Percentiles rank a stretch among this genome's conserved stretches.
Conservation (phyloP, 2,797 vertebrate species). For the Brachymystax lenok region DNA sequence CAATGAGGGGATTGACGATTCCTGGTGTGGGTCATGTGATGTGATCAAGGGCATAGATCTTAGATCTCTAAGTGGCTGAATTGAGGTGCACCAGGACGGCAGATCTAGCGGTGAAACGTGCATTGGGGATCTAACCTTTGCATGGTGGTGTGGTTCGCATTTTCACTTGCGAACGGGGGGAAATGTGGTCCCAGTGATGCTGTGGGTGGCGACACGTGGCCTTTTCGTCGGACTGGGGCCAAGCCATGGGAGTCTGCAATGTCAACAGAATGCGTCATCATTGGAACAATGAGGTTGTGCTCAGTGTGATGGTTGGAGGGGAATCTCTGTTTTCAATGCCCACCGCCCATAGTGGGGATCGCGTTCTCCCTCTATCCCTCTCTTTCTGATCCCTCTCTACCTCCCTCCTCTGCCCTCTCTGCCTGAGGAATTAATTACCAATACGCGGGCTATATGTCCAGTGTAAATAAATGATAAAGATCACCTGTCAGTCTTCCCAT, state of each 20-base stretch:
- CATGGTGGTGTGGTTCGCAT: conserved; percentile 43
- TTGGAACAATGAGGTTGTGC: conserved; percentile 47
- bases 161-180: conserved; percentile 43
- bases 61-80: conserved; percentile 62
- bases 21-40: conserved; percentile 46
- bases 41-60: conserved; percentile 60
- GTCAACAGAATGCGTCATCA: conserved; percentile 1
- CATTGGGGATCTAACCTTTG: conserved; percentile 41
- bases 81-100: conserved; percentile 53
- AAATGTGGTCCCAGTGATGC: conserved; percentile 61
- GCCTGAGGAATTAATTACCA: conserved; percentile 26
- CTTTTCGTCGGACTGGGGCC: conserved; percentile 37
- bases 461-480: conserved; percentile 52
- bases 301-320: conserved; percentile 33
- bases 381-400: conserved; percentile 26
- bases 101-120: conserved; percentile 31
- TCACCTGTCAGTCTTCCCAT: conserved; percentile 28
- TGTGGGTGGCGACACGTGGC: conserved; percentile 49
- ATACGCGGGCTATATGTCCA: conserved; percentile 24
- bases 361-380: neutral
- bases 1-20: conserved; percentile 67
- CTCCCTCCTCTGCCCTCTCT: conserved; percentile 17
- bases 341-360: conserved; percentile 15
- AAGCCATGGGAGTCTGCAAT: conserved; percentile 43
- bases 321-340: conserved; percentile 39